phyloP scores from a whole-genome alignment of 2,797 vertebrate genomes.

The Siniperca obscura region DNA sequence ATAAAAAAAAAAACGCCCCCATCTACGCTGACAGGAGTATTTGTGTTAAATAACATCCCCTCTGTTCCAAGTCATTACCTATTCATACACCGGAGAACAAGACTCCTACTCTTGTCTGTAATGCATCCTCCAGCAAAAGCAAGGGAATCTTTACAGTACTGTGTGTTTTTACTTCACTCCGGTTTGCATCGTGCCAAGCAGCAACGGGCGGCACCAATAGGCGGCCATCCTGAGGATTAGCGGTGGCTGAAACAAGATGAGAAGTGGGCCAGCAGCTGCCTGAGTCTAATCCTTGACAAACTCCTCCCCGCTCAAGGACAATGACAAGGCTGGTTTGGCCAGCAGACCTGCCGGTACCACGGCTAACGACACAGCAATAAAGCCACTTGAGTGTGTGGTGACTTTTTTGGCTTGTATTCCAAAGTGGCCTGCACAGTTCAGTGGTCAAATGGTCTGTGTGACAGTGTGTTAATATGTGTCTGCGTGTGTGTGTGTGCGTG shows the following conservation, averaged over 20 bases:
- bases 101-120: slow-evolving; percentile 46
- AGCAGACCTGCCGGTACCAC: slow-evolving; percentile 35
- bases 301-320: slow-evolving; percentile 74
- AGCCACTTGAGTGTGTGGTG: slow-evolving; percentile 56
- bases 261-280: slow-evolving; percentile 66
- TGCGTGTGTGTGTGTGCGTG: not conserved
- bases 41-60: slow-evolving; percentile 66
- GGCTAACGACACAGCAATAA: slow-evolving; percentile 53
- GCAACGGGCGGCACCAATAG: slow-evolving; percentile 37
- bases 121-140: slow-evolving; percentile 34
- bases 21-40: slow-evolving; percentile 58
- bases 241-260: slow-evolving; percentile 56
- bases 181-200: slow-evolving; percentile 40
- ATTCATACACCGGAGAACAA: slow-evolving; percentile 61
- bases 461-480: slow-evolving; percentile 26
- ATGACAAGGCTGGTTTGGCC: slow-evolving; percentile 69
- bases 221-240: slow-evolving; percentile 71
- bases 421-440: slow-evolving; percentile 51
- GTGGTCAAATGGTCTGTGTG: slow-evolving; percentile 9
- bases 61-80: slow-evolving; percentile 68
- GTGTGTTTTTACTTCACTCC: slow-evolving; percentile 18
- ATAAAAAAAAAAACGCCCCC: not conserved
- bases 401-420: slow-evolving; percentile 55
- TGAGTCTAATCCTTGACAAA: slow-evolving; percentile 70
- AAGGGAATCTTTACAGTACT: slow-evolving; percentile 20